Base-by-base conservation (phyloP, 2,797 vertebrate genomes). In the Enoplosus armatus region DNA sequence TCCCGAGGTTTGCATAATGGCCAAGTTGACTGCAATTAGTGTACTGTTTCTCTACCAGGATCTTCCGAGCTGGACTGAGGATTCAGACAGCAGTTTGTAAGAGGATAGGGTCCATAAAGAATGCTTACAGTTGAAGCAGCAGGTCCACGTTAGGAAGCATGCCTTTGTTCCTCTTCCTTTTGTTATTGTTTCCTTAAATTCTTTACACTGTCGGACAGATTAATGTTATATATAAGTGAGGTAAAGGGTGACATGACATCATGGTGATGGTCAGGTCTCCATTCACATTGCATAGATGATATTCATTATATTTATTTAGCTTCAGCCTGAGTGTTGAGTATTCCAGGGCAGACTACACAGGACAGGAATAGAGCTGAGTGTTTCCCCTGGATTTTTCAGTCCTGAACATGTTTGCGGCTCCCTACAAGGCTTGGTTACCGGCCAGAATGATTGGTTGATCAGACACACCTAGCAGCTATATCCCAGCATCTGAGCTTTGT, bases 41-140 rank as follows among this genome's bases (percentile, higher is more conserved):
- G 68, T 58, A 9, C n/a, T 31, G 31, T 64, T 55, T 73, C 22
- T 10, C 31, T 27, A 45, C 56, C 16, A 47, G 35, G 47, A 61
- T 39, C 22, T 39, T 72, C 47, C 70, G 45, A 64, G 53, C 79
- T 74, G 51, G 76, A 71, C 51, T 26, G 48, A 27, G 20, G 60
- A 48, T 56, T 73, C 39, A 74, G 50, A 29, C 64, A 53, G 64
- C 41, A 26, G 35, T 67, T 64, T 70, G 47, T 37, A 9, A 29
- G 50, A 45, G 29, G 43, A 51, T 7, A 24, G 3, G 48, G 31
- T 51, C 41, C 18, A 35, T 10, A 18, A 33, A 50, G 33, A 48
- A 51, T 26, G 27, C 9, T 22, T 15, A 7, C 31, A 55, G 6
- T 16, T 50, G 31, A 62, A 35, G 27, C 41, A 37, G 62, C 26